A percentile compares a stretch with the other conserved stretches of the same genome.
Conservation (phyloP, 2,797 vertebrate genomes). For the Apogon talboti region DNA sequence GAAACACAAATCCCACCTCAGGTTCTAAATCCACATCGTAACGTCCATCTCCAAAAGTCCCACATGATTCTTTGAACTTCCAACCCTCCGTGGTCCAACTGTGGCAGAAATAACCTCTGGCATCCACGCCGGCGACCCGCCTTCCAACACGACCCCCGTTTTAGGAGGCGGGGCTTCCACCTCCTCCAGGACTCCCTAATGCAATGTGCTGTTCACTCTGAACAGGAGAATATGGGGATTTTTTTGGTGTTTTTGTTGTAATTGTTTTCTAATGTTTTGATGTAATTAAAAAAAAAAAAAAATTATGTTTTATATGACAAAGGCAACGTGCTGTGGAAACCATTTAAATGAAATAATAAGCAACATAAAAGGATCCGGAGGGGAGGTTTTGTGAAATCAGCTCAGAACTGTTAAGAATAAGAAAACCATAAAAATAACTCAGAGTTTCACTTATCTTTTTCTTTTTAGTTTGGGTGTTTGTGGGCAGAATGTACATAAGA, state of each 20-base stretch:
- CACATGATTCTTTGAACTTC: conserved; percentile 55
- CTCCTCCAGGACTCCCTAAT: conserved; percentile 41
- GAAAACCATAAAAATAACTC: not conserved
- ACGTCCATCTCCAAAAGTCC: conserved; percentile 42
- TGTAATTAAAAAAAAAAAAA: conserved; percentile 57
- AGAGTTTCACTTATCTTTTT: conserved; percentile 21
- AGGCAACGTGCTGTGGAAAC: conserved; percentile 39
- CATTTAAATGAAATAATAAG: conserved; percentile 22
- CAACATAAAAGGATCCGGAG: not conserved
- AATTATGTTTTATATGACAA: conserved; percentile 72
- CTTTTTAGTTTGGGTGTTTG: conserved; percentile 47
- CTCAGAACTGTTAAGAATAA: conserved; percentile 20
- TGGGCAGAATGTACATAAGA: conserved; percentile 69
- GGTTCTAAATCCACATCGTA: conserved; percentile 88
- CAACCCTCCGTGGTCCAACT: conserved; percentile 59
- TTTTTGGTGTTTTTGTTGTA: conserved; percentile 42
- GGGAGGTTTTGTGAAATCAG: conserved; percentile 19
- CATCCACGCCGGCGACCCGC: conserved; percentile 23
- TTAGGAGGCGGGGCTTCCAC: conserved; percentile 15
- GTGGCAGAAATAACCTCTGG: conserved; percentile 18
- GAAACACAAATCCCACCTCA: conserved; percentile 98
- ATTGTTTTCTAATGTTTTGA: conserved; percentile 68
- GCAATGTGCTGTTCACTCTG: conserved; percentile 35
- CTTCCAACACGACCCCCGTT: conserved; percentile 19
- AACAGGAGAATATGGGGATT: conserved; percentile 18